Evolutionary conservation across 53 echinoderm and acorn worm species (phyloP).

Genomic region (Zoroaster sp.): DNA sequence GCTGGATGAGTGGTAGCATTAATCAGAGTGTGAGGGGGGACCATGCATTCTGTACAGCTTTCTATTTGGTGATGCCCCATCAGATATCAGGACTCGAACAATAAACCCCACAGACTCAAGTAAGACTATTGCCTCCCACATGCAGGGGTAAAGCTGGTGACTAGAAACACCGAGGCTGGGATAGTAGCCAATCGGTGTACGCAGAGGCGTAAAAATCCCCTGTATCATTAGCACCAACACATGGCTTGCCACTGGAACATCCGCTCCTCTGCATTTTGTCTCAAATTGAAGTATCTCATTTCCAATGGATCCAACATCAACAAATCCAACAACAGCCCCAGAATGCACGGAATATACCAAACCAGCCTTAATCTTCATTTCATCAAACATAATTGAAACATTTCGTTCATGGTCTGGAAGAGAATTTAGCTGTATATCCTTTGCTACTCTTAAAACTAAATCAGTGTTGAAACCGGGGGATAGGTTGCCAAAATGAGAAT

Average conservation of each 20-base stretch:
- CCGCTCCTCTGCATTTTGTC: neutral
- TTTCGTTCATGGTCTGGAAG: slow-evolving; percentile 1
- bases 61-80: slow-evolving; percentile 64
- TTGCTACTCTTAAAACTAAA: neutral
- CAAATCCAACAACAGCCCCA: slow-evolving; percentile 47
- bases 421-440: neutral
- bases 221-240: slow-evolving; percentile 67
- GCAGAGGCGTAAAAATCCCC: slow-evolving; percentile 44
- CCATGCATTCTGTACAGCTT: slow-evolving; percentile 42
- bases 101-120: slow-evolving; percentile 47
- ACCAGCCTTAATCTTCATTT: slow-evolving; percentile 39
- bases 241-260: slow-evolving; percentile 58
- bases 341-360: slow-evolving; percentile 3
- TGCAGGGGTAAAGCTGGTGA: slow-evolving; percentile 53
- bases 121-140: slow-evolving; percentile 42
- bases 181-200: slow-evolving; percentile 53
- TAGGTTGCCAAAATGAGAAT: slow-evolving; percentile 31
- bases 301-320: slow-evolving; percentile 16
- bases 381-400: slow-evolving; percentile 44
- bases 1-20: neutral
- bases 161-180: slow-evolving; percentile 34
- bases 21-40: neutral
- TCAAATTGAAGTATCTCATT: slow-evolving; percentile 45
- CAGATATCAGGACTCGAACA: slow-evolving; percentile 35
- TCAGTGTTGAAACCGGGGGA: slow-evolving; percentile 31